A percentile compares a stretch with the other conserved stretches of the same genome.
phyloP scores from a whole-genome alignment of 2,888 invertebrate species.

The Pandemis heparana region DNA sequence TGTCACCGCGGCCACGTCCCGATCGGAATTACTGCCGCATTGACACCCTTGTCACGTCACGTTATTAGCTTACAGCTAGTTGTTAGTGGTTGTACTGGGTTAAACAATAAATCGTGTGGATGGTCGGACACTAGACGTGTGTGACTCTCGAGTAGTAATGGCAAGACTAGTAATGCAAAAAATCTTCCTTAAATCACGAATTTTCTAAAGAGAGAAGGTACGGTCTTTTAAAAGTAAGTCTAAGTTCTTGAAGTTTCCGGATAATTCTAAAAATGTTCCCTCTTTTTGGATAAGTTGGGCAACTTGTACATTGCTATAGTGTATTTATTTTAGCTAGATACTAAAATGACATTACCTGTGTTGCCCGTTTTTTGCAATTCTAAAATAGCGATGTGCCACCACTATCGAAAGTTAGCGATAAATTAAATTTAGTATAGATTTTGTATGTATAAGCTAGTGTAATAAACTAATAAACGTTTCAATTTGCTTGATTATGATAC shows the following conservation, averaged over 20 bases:
- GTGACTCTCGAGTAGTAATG: not conserved
- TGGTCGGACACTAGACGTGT: not conserved
- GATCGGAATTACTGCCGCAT: slow-evolving; percentile 55
- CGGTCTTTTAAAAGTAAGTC: not conserved
- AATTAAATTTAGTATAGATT: no score
- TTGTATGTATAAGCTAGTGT: no score
- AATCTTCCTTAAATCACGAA: not conserved
- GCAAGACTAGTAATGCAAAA: not conserved
- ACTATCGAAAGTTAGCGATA: no score
- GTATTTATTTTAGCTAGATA: no score
- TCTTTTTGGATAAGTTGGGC: not conserved
- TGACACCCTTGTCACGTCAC: slow-evolving; percentile 57
- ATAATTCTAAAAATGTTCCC: not conserved
- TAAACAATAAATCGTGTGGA: slow-evolving; percentile 21
- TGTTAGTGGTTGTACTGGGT: slow-evolving; percentile 9
- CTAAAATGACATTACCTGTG: no score
- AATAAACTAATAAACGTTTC: no score
- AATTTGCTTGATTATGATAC: no score
- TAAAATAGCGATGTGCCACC: no score
- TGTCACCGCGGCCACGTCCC: slow-evolving; percentile 62
- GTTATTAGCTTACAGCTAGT: slow-evolving; percentile 51
- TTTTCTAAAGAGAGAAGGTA: not conserved
- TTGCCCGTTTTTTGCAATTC: no score
- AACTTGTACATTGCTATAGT: not conserved
- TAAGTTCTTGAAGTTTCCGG: not conserved